Evolutionary conservation across 2,797 vertebrate genomes (phyloP).

Genomic region (Aeoliscus strigatus): DNA sequence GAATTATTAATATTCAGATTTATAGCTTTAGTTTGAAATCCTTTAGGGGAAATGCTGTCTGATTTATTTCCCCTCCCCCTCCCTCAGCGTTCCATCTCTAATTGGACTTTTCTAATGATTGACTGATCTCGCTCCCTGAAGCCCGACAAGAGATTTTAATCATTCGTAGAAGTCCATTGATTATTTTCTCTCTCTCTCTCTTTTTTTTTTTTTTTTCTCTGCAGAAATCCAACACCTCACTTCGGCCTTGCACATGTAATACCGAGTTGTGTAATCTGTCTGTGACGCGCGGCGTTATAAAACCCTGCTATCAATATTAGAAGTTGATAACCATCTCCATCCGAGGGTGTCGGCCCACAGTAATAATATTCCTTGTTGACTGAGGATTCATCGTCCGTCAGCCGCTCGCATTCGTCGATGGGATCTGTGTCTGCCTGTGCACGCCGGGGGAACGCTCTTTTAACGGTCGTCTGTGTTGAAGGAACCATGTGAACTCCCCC

Average conservation of each 20-base stretch:
- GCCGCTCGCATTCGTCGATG: slow-evolving; percentile 8
- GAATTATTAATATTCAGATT: slow-evolving; percentile 70
- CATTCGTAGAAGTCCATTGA: slow-evolving; percentile 46
- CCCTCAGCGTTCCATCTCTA: slow-evolving; percentile 54
- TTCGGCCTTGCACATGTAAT: no score
- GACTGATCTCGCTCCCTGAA: slow-evolving; percentile 47
- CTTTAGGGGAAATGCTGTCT: slow-evolving; percentile 49
- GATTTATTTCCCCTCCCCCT: slow-evolving; percentile 63
- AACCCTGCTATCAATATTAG: no score
- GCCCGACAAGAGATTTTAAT: slow-evolving; percentile 57
- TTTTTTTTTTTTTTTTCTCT: no score
- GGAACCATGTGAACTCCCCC: slow-evolving; percentile 25
- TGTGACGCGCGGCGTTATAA: no score
- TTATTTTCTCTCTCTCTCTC: slow-evolving; percentile 27
- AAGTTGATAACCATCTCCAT: no score
- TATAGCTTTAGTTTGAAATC: slow-evolving; percentile 58
- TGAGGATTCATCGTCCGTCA: slow-evolving; percentile 8
- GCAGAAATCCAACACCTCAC: no score
- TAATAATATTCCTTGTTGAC: no score
- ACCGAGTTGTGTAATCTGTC: no score
- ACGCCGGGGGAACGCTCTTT: slow-evolving; percentile 15
- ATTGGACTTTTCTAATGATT: slow-evolving; percentile 72
- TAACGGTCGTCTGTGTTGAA: slow-evolving; percentile 13
- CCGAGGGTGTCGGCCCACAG: no score
- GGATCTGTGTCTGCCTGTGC: slow-evolving; percentile 18